phyloP scores from a whole-genome alignment of 2,113 vertebrate genomes.

The Mola mola region DNA sequence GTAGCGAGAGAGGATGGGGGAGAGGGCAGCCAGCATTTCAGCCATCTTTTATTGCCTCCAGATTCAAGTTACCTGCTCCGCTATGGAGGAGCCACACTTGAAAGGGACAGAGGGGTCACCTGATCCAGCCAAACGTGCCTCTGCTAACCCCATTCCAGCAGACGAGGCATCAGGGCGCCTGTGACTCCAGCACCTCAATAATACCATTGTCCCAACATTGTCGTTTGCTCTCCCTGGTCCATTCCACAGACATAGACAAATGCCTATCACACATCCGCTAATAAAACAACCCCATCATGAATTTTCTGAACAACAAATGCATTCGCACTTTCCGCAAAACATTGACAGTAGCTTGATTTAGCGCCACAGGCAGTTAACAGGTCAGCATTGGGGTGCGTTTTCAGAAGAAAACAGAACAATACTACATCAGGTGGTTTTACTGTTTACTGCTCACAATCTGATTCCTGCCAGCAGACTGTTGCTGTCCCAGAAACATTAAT shows the following conservation, averaged over 20 bases:
- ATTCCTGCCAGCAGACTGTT: conserved; percentile 47
- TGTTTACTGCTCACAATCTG: conserved; percentile 64
- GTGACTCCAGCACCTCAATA: conserved; percentile 78
- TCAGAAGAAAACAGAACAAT: conserved; percentile 20
- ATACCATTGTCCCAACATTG: conserved; percentile 76
- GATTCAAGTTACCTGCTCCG: conserved; percentile 77
- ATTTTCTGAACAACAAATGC: conserved; percentile 36
- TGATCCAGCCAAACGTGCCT: conserved; percentile 76
- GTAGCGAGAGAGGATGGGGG: conserved; percentile 36
- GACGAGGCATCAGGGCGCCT: conserved; percentile 78
- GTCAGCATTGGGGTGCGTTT: conserved; percentile 32
- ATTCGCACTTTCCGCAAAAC: conserved; percentile 28
- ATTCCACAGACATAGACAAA: conserved; percentile 57
- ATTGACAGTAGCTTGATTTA: conserved; percentile 27
- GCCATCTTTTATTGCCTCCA: conserved; percentile 75
- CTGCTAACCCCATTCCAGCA: conserved; percentile 62
- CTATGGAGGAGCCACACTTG: conserved; percentile 68
- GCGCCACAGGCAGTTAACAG: conserved; percentile 6
- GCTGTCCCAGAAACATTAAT: conserved; percentile 62
- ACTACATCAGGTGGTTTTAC: conserved; percentile 47
- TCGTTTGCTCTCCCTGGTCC: conserved; percentile 53
- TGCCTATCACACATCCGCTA: conserved; percentile 55
- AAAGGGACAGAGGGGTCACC: conserved; percentile 75
- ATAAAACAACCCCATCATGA: conserved; percentile 58
- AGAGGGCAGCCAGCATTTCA: conserved; percentile 62